phyloP scores from a whole-genome alignment of 2,888 invertebrate species.

The Trypoxylon attenuatum region DNA sequence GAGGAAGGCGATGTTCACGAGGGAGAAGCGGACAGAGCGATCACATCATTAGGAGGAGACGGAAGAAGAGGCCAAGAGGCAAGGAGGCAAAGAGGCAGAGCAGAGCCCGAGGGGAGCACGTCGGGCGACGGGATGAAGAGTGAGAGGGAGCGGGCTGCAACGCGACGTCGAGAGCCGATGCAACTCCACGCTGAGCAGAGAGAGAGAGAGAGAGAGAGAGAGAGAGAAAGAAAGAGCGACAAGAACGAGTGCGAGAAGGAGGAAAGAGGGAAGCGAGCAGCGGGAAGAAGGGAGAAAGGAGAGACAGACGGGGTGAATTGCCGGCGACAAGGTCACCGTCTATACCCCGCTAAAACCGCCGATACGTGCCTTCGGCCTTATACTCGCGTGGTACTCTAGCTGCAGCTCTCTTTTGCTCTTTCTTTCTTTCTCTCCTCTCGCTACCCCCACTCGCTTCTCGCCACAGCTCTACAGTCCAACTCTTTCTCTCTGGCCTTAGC shows the following conservation, averaged over 20 bases:
- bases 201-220: conserved; percentile 25
- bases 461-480: no score
- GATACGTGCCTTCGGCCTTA: conserved; percentile 60
- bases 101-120: no score
- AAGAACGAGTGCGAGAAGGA: conserved; percentile 18
- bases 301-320: conserved; percentile 53
- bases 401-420: conserved; percentile 34
- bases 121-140: no score
- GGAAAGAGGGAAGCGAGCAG: conserved; percentile 24
- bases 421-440: conserved; percentile 18
- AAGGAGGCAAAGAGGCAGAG: neutral
- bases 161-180: conserved; percentile 22
- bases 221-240: conserved; percentile 10
- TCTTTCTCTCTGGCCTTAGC: neutral
- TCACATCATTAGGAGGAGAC: conserved; percentile 58
- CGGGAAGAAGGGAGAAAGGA: conserved; percentile 35
- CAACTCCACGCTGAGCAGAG: conserved; percentile 29
- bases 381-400: conserved; percentile 63
- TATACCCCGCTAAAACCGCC: conserved; percentile 48
- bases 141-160: conserved; percentile 3
- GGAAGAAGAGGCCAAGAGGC: conserved; percentile 30
- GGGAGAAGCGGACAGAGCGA: conserved; percentile 66
- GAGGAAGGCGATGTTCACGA: conserved; percentile 51
- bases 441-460: neutral
- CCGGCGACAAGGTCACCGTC: conserved; percentile 53